phyloP scores from a whole-genome alignment of 2,113 vertebrate genomes.

The Megaceryle maxima region DNA sequence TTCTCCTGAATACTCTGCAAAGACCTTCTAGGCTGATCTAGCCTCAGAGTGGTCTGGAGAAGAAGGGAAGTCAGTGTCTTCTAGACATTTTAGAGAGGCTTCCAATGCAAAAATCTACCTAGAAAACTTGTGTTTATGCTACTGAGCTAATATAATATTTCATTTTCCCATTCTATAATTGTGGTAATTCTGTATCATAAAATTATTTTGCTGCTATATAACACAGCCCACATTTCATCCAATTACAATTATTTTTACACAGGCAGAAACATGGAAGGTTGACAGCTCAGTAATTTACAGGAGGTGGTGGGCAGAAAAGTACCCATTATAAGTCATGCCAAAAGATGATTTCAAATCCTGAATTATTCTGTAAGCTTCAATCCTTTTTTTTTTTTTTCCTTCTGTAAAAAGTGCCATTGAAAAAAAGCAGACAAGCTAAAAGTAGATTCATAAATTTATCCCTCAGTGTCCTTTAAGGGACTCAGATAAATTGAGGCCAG shows the following conservation, averaged over 20 bases:
- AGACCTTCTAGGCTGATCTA: neutral
- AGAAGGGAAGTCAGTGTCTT: neutral
- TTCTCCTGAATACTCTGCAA: neutral
- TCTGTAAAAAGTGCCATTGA: neutral
- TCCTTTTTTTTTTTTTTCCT: fast-evolving
- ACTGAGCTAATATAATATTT: neutral
- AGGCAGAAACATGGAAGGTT: neutral
- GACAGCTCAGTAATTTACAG: neutral
- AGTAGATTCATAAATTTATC: neutral
- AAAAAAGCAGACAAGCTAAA: neutral
- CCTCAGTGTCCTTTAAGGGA: neutral
- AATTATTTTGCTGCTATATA: neutral
- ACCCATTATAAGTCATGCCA: neutral
- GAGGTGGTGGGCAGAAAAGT: neutral
- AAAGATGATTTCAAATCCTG: neutral
- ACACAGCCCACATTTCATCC: neutral
- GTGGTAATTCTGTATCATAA: neutral
- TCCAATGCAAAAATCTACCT: neutral
- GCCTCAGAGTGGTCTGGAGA: fast-evolving
- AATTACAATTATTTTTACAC: neutral
- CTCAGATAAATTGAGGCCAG: neutral
- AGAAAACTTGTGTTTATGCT: neutral
- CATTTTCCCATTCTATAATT: neutral
- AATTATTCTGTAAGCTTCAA: neutral
- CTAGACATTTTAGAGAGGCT: neutral